Base-by-base conservation (phyloP, 2,797 vertebrate species). In the Kryptolebias ocellatus region DNA sequence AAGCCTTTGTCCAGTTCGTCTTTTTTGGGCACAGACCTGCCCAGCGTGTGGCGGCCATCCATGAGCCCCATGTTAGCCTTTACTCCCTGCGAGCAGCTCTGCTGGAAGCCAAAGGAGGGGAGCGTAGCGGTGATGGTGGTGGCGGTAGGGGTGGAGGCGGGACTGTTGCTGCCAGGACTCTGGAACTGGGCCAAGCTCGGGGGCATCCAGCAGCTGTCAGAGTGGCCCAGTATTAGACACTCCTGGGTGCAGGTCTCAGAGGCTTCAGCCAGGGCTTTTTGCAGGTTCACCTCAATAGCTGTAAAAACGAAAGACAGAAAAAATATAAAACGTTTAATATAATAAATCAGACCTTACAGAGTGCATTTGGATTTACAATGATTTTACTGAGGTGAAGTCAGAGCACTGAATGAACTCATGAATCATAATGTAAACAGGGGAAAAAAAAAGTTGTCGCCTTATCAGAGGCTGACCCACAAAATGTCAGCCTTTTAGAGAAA, bases 151-250 rank as follows among this genome's bases (percentile, higher is more conserved):
- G 69, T 77, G 45, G 89, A 85, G 73, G 91, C 78, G 65, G 90
- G 90, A 77, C 88, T 71, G 93, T 60, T 84, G 84, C 92, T 87
- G 67, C 87, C 78, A 91, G 92, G 84, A 89, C 93, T 86, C 83
- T 96, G 96, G 78, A 95, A 95, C 72, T 96, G 95, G 76, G 93
- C 93, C 93, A 98, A 81, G 0, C 95, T 93, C 34, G 95, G 94
- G 16, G 97, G 97, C 97, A 99, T 99, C 98, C 97, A 99, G 91
- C 98, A 99, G 94, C 95, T 96, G 93, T 99, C 98, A 2, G 97
- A 99, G 87, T 98, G 98, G 84, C 97, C 98, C 27, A 98, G 94
- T 92, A 98, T 96, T 83, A 99, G 94, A 83, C 97, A 98, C 92
- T 99, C 97, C 90, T 98, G 98, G 5, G 97, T 99, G 82, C 96